Evolutionary conservation across 2,888 invertebrate species (phyloP), one percentile per base, ranked within the genome.

Genomic region (Nemapogon koenigi): DNA sequence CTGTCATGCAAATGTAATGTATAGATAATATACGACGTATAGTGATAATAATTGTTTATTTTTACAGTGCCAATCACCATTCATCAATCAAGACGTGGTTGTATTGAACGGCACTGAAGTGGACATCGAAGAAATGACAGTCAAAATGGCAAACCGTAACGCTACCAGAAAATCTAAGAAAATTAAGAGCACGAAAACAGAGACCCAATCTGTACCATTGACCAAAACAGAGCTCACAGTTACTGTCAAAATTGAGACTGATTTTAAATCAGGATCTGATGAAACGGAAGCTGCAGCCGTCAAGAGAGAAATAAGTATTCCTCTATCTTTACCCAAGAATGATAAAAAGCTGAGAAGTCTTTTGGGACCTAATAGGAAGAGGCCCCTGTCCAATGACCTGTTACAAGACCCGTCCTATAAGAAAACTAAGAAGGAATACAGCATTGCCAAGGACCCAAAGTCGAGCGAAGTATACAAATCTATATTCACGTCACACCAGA

Each of bases 391-490:
- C 37, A 66, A 62, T 30, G 67, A 69, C 39, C 46, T 80, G 3
- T 59, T 60, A 18, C 60, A 83, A 49, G 88, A 89, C 53, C 89
- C 90, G 6, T 85, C 86, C 7, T 82, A 88, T 44, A 89, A 89
- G 55, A 91, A 91, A 55, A 83, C 90, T 1, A 90, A 89, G 62
- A 83, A 85, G 2, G 84, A 87, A 37, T 94, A 93, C 54, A 92
- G 91, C 59, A 87, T 97, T 19, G 93, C 96, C 1, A 87, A 90
- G 41, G 97, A 98, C 70, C 93, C 95, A 0, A 90, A 89, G 50
- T 90, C 89, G 3, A 90, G 90, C 42, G 90, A 92, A 65, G 94
- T 94, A 0, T 95, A 91, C 59, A 99, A 98, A 65, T 97, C 97
- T 2, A 65, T 99, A 37, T 99, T 99, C 58, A 98, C 97, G 0